Base-by-base conservation (phyloP, 2,888 invertebrate species). In the Lepetodrilus schrolli region DNA sequence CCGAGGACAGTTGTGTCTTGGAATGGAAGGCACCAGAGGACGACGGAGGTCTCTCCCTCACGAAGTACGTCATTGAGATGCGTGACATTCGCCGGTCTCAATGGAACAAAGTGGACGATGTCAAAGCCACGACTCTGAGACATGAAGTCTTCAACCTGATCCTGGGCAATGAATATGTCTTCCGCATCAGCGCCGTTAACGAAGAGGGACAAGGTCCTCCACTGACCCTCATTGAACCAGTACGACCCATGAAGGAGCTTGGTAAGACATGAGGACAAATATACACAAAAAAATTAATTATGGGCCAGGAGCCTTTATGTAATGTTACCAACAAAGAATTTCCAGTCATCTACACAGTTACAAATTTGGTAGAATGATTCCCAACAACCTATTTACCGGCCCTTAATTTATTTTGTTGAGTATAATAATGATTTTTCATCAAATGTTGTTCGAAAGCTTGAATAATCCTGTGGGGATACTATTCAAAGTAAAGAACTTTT, bases 141-240 rank as follows among this genome's bases (percentile, higher is more conserved):
- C 74, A 69, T 65, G 50, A 74, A 38, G 74, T 70, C 10, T 74
- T 69, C 30, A 65, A 66, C 34, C 50, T 77, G 66, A 26, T 50
- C 17, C 36, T 72, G 26, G 73, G 97, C 73, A 96, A 97, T 92
- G 94, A 94, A 0, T 96, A 96, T 86, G 95, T 96, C 87, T 96
- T 96, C 93, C 93, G 96, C 13, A 95, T 96, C 0, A 93, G 94
- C 70, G 96, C 96, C 8, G 93, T 95, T 17, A 96, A 96, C 92
- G 94, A 95, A 82, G 98, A 97, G 1, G 98, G 98, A 2, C 95
- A 74, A 37, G 70, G 77, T 30, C 72, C 74, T 23, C 66, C 70
- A 37, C 66, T 77, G 23, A 71, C 65, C 38, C 73, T 73, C 13
- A 47, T 73, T 36, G 76, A 74, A 37, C 30, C 73, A 65, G 76